A percentile compares a stretch with the other conserved stretches of the same genome.
Evolutionary conservation across 2,797 vertebrate genomes (phyloP).

Genomic region (Botia kubotai): DNA sequence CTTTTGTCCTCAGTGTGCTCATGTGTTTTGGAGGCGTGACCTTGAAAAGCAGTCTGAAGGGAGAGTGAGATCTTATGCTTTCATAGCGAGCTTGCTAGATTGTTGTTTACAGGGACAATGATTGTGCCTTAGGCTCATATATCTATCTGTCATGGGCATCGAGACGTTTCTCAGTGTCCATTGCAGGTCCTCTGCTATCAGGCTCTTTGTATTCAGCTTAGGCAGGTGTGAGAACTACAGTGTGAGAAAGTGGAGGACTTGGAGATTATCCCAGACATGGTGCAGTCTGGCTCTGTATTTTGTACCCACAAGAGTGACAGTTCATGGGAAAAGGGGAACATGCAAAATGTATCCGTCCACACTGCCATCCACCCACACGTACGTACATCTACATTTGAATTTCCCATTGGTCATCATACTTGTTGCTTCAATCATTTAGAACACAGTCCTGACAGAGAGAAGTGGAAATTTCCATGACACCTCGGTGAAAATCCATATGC

Average conservation of each 20-base stretch:
- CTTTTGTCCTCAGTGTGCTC: too few relatives aligned
- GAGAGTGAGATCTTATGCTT: too few relatives aligned
- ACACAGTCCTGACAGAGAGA: slow-evolving; percentile 34
- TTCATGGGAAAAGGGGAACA: slow-evolving; percentile 37
- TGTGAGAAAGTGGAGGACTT: slow-evolving; percentile 45
- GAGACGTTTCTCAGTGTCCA: slow-evolving; percentile 5
- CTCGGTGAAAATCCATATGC: slow-evolving; percentile 47
- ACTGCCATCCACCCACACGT: slow-evolving; percentile 26
- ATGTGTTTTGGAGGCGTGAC: too few relatives aligned
- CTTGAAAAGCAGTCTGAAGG: too few relatives aligned
- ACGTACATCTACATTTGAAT: slow-evolving; percentile 34
- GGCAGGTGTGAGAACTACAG: slow-evolving; percentile 43
- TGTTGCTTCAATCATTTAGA: slow-evolving; percentile 2
- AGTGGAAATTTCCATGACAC: slow-evolving; percentile 39
- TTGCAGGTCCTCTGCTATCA: background rate
- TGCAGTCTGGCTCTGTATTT: slow-evolving; percentile 21
- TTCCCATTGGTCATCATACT: slow-evolving; percentile 36
- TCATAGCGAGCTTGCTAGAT: too few relatives aligned
- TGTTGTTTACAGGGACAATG: slow-evolving; percentile 8
- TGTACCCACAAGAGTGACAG: slow-evolving; percentile 17
- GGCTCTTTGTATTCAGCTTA: background rate
- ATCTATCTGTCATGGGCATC: slow-evolving; percentile 9
- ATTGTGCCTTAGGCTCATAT: background rate
- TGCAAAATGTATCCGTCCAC: slow-evolving; percentile 42
- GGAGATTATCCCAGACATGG: slow-evolving; percentile 43